Percentiles rank a stretch among this genome's conserved stretches.
phyloP scores from a whole-genome alignment of 2,797 vertebrate species.

The Lerista edwardsae region DNA sequence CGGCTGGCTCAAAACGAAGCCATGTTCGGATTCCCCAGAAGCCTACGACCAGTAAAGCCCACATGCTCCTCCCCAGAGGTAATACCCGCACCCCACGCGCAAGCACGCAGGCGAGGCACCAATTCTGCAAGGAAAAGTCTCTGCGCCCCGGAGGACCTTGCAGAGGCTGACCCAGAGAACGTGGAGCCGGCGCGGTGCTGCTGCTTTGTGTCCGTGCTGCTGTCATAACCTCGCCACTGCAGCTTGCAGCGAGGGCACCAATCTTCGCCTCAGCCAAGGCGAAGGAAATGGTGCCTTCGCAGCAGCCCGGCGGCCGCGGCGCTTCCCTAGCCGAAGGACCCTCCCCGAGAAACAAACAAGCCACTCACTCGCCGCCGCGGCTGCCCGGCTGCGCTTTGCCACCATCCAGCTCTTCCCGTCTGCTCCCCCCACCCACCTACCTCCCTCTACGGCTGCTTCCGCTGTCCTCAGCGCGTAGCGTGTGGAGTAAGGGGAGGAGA shows the following conservation, averaged over 20 bases:
- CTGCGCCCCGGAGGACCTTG: no score
- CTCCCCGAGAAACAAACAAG: neutral
- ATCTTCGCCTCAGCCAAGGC: neutral
- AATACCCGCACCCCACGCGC: neutral
- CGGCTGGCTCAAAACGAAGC: neutral
- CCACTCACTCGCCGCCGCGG: conserved; percentile 1
- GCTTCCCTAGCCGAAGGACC: no score
- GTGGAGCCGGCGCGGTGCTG: neutral
- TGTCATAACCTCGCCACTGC: conserved; percentile 19
- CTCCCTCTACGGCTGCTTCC: conserved; percentile 69
- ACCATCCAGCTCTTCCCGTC: neutral
- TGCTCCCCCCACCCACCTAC: conserved; percentile 36
- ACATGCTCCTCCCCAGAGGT: neutral
- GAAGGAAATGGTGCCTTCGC: neutral
- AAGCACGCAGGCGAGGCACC: neutral
- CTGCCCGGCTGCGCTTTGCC: neutral
- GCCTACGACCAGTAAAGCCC: no score
- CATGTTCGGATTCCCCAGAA: neutral
- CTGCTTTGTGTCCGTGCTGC: conserved; percentile 41
- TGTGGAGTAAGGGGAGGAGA: conserved; percentile 31
- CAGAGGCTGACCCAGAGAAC: neutral
- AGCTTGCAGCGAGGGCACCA: neutral
- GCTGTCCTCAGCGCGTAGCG: conserved; percentile 65
- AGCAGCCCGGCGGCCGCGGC: neutral
- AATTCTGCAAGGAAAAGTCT: no score